A percentile compares a stretch with the other conserved stretches of the same genome.
Evolutionary conservation across 2,888 invertebrate genomes (phyloP).

Genomic region (Axea sp.): DNA sequence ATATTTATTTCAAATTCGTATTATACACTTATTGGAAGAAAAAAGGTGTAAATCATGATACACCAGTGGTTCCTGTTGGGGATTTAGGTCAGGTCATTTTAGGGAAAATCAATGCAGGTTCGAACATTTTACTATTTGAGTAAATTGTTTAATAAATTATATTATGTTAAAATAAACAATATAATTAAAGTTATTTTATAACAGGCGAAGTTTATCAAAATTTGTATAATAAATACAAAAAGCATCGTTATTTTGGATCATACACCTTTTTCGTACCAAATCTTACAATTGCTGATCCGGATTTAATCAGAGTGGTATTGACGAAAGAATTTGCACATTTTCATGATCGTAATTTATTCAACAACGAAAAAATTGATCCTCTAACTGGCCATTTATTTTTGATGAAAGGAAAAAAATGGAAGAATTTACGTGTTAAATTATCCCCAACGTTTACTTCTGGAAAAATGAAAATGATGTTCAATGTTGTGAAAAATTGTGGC

Average conservation of each 20-base stretch:
- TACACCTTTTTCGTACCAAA: slow-evolving; percentile 70
- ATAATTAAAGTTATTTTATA: not conserved
- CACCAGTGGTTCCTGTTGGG: slow-evolving; percentile 53
- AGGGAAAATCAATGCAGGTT: slow-evolving; percentile 55
- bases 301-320: slow-evolving; percentile 71
- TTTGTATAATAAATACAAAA: slow-evolving; percentile 65
- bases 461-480: slow-evolving; percentile 76
- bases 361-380: slow-evolving; percentile 72
- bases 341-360: slow-evolving; percentile 73
- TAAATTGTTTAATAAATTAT: too few relatives aligned
- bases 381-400: slow-evolving; percentile 71
- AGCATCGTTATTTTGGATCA: slow-evolving; percentile 68
- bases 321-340: slow-evolving; percentile 75
- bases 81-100: slow-evolving; percentile 33
- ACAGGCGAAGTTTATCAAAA: slow-evolving; percentile 66
- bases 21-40: slow-evolving; percentile 56
- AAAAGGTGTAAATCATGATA: slow-evolving; percentile 18
- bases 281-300: slow-evolving; percentile 73
- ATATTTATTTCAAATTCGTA: slow-evolving; percentile 49
- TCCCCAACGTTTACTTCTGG: slow-evolving; percentile 78
- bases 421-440: slow-evolving; percentile 74
- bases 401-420: slow-evolving; percentile 74
- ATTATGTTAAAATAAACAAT: too few relatives aligned
- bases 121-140: not conserved
- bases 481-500: slow-evolving; percentile 68